Percentiles rank a stretch among this genome's conserved stretches.
Evolutionary conservation across 2,888 invertebrate species (phyloP).

Genomic region (Formica aserva): DNA sequence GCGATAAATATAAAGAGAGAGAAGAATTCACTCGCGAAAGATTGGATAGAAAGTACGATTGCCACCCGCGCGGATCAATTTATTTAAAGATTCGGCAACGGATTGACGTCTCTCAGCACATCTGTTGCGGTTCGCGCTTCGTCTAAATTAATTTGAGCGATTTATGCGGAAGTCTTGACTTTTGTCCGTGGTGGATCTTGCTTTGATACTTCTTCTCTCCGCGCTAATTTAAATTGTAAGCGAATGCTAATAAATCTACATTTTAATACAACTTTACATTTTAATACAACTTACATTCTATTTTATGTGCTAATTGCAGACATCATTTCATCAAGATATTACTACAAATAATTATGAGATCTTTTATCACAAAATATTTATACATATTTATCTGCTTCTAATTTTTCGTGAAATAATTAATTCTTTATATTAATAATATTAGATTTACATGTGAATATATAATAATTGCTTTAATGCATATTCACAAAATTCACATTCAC

Average conservation of each 20-base stretch:
- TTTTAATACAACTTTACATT: background rate
- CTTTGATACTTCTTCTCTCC: background rate
- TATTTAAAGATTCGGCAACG: background rate
- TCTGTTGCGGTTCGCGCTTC: background rate
- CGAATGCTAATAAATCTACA: background rate
- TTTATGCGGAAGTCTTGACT: background rate
- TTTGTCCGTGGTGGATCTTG: background rate
- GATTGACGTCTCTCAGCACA: background rate
- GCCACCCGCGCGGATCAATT: background rate
- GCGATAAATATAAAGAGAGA: too few relatives aligned
- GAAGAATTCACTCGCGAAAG: background rate
- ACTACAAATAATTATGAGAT: background rate
- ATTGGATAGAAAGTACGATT: constrained; percentile 9
- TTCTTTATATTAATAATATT: background rate
- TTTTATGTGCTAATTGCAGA: background rate
- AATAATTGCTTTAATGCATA: background rate
- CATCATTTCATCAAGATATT: background rate
- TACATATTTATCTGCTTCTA: background rate
- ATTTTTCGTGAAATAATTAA: constrained; percentile 2
- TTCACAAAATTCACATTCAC: background rate
- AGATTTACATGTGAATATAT: background rate
- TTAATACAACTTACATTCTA: background rate
- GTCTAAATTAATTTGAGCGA: constrained; percentile 21
- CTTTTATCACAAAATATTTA: background rate
- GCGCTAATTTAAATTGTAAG: background rate